Evolutionary conservation across 2,888 invertebrate genomes (phyloP), one percentile per base, ranked within the genome.

Genomic region (Dicyrtoma fusca): DNA sequence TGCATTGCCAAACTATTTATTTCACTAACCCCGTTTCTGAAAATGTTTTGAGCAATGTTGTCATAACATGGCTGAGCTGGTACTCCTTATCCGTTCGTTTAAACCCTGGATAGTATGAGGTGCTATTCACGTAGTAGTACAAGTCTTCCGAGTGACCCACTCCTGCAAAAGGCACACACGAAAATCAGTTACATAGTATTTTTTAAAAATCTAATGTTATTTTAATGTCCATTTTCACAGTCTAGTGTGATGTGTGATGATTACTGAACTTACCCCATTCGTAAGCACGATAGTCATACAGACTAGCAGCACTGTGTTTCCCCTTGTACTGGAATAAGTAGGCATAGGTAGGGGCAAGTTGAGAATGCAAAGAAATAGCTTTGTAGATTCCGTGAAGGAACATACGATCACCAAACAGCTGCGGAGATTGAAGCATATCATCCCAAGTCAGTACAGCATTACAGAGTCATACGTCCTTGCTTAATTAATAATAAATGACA

Each of bases 111-210:
- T 72, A 72, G 17, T 69, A 71, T 1, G 53, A 44, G 13, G 75
- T 72, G 61, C 74, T 74, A 21, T 77, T 77, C 62, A 77, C 68
- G 45, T 70, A 75, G 51, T 77, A 77, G 72, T 69, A 76, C 6
- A 77, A 66, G 47, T 77, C 77, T 34, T 75, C 75, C 1, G 71
- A 42, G 19, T 75, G 73, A 11, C 72, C 74, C 55, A 42, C 21
- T 14, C 44, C 23, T 45, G 47, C n/a, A n/a, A n/a, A n/a, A n/a
- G n/a, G n/a, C n/a, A n/a, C n/a, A n/a, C n/a, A n/a, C n/a, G n/a
- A n/a, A n/a, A n/a, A n/a, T n/a, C n/a, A n/a, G n/a, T n/a, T n/a
- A n/a, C n/a, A n/a, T n/a, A n/a, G n/a, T n/a, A n/a, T n/a, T n/a
- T n/a, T n/a, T n/a, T n/a, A n/a, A n/a, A n/a, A n/a, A n/a, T n/a